Conservation (phyloP, 2,113 vertebrate species). For the Phocoena sinus region DNA sequence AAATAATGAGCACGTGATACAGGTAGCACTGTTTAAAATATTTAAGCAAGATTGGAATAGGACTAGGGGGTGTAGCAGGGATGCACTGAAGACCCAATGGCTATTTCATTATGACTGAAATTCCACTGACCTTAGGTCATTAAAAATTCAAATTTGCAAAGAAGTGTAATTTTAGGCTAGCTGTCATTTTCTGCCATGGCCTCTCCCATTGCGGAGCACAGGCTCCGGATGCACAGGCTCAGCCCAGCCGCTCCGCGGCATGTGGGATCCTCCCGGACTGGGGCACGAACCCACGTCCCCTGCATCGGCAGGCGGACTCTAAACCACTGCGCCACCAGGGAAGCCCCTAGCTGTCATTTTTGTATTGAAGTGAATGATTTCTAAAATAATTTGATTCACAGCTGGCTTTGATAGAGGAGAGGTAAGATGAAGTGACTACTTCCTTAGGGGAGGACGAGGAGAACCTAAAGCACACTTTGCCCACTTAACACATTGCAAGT, state of each 20-base stretch:
- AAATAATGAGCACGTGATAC: accelerated
- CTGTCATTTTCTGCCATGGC: background rate
- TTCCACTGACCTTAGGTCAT: background rate
- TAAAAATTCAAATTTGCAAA: background rate
- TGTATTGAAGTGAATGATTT: background rate
- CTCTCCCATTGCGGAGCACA: no score
- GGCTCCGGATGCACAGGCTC: no score
- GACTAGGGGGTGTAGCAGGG: background rate
- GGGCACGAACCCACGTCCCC: no score
- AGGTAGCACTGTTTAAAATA: background rate
- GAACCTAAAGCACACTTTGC: background rate
- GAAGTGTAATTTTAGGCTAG: background rate
- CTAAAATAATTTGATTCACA: background rate
- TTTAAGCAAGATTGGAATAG: background rate
- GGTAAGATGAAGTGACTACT: background rate
- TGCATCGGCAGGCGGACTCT: no score
- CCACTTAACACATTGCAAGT: background rate
- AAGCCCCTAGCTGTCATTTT: background rate
- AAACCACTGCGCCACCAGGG: no score
- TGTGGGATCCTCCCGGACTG: no score
- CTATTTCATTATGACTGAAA: background rate
- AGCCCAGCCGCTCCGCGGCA: no score
- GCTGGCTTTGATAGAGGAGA: background rate
- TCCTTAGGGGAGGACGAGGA: background rate
- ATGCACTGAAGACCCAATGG: background rate